A percentile compares a stretch with the other conserved stretches of the same genome.
phyloP scores from a whole-genome alignment of 1,140 invertebrate species.

The Calliphora vicina region DNA sequence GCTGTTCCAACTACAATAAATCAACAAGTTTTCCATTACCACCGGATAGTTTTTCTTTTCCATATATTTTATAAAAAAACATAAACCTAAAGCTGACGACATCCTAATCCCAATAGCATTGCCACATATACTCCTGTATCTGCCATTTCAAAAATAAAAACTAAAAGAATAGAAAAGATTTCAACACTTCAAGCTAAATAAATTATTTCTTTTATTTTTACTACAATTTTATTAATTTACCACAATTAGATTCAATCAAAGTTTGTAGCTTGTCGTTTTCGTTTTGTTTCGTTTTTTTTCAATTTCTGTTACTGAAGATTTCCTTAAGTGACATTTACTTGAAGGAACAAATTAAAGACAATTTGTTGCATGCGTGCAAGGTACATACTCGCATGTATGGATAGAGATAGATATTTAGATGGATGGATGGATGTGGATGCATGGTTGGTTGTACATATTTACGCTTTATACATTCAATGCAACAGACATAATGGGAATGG shows the following conservation, averaged over 20 bases:
- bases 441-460: too few relatives aligned
- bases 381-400: not conserved
- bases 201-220: not conserved
- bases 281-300: not conserved
- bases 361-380: constrained; percentile 8
- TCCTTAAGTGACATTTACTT: constrained; percentile 13
- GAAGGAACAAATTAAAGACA: constrained; percentile 13
- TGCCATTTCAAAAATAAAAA: not conserved
- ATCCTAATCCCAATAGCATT: too few relatives aligned
- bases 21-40: too few relatives aligned
- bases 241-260: constrained; percentile 16
- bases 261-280: not conserved
- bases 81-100: too few relatives aligned
- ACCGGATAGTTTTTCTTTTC: too few relatives aligned
- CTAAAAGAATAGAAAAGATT: not conserved
- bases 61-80: too few relatives aligned
- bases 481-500: constrained; percentile 13
- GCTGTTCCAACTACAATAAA: too few relatives aligned
- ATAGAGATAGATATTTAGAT: not conserved
- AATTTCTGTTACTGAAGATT: not conserved
- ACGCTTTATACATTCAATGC: not conserved
- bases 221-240: not conserved
- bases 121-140: not conserved
- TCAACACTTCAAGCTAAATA: not conserved
- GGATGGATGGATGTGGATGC: not conserved